Conservation (phyloP, 2,888 invertebrate genomes). For the Drosophila kokeensis region DNA sequence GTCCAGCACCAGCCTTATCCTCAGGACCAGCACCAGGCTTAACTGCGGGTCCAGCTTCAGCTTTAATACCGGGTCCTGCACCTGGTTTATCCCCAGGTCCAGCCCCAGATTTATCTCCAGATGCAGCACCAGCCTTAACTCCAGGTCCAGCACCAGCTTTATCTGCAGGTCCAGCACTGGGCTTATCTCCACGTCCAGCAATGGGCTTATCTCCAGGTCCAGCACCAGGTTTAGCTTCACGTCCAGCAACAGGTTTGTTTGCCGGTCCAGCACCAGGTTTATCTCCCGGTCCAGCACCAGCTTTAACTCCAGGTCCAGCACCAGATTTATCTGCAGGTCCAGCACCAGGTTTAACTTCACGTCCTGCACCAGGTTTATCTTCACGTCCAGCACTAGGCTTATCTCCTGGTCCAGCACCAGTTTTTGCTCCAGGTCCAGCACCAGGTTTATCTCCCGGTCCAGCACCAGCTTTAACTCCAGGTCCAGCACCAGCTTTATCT, state of each 20-base stretch:
- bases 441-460: not conserved
- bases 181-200: not conserved
- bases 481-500: not conserved
- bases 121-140: not conserved
- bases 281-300: not conserved
- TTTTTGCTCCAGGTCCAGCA: not conserved
- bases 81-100: not conserved
- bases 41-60: not conserved
- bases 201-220: not conserved
- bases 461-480: not conserved
- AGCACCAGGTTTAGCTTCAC: constrained; percentile 1
- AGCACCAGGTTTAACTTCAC: not conserved
- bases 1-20: constrained; percentile 4
- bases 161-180: not conserved
- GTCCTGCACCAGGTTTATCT: not conserved
- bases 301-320: not conserved
- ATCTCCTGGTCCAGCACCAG: not conserved
- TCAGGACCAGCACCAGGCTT: constrained; percentile 7
- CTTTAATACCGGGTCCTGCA: not conserved
- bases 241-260: not conserved
- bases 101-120: constrained; percentile 1
- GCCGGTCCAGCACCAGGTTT: not conserved
- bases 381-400: not conserved
- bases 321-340: not conserved
- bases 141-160: not conserved